Percentiles rank a stretch among this genome's conserved stretches.
Evolutionary conservation across 37 sponge, comb jelly and placozoan species (phyloP).

Genomic region (Cliona cf. orientalis): DNA sequence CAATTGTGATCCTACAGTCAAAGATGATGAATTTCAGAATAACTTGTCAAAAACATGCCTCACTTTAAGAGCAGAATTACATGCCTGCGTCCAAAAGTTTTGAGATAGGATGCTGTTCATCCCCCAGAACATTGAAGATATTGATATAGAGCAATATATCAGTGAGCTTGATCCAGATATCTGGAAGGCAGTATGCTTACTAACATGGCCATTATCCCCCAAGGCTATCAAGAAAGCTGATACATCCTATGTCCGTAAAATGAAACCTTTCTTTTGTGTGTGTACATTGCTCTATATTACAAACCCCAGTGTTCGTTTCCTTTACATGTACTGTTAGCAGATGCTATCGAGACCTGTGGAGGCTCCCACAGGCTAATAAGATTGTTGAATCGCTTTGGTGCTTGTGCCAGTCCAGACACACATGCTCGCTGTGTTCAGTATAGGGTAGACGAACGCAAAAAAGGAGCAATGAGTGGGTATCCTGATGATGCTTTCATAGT

Average conservation of each 20-base stretch:
- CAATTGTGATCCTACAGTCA: not conserved
- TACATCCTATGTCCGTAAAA: not conserved
- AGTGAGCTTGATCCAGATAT: conserved; percentile 30
- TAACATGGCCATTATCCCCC: not conserved
- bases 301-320: conserved; percentile 26
- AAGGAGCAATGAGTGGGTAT: conserved; percentile 15
- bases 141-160: conserved; percentile 12
- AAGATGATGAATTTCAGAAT: not conserved
- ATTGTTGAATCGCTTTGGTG: conserved; percentile 38
- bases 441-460: not conserved
- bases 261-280: not conserved
- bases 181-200: conserved; percentile 20
- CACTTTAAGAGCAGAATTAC: conserved; percentile 1
- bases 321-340: conserved; percentile 30
- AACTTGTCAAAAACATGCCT: not conserved
- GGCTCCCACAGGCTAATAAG: conserved; percentile 2
- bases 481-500: not conserved
- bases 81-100: not conserved
- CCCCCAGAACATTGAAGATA: conserved; percentile 9
- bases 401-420: conserved; percentile 19
- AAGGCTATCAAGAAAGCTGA: not conserved
- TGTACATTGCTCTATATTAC: conserved; percentile 17
- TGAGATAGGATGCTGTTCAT: not conserved
- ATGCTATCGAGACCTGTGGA: conserved; percentile 27
- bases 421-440: conserved; percentile 16